phyloP scores from a whole-genome alignment of 2,113 vertebrate genomes.

The Lamprologus lemairii region DNA sequence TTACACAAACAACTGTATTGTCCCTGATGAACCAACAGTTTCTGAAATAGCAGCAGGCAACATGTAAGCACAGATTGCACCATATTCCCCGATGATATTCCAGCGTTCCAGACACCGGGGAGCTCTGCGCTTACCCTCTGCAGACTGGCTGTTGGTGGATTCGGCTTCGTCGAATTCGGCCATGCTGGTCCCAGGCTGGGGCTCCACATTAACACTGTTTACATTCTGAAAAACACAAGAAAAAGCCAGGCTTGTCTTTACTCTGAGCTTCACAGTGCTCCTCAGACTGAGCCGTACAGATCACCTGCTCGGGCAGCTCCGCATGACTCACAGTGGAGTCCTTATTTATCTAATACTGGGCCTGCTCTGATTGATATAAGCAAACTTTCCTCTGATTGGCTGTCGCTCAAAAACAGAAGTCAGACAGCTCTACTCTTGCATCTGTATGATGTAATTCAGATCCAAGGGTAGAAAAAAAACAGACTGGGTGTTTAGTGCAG shows the following conservation, averaged over 20 bases:
- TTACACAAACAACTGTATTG: constrained; percentile 18
- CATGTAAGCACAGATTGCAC: constrained; percentile 1
- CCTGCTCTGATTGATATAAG: not conserved
- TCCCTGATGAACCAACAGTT: not conserved
- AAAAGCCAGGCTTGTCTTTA: not conserved
- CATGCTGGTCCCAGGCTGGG: constrained; percentile 45
- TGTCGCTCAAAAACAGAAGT: not conserved
- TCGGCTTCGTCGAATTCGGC: constrained; percentile 28
- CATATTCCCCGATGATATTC: constrained; percentile 3
- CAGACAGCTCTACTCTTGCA: not conserved
- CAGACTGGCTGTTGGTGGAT: constrained; percentile 1
- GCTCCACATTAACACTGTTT: constrained; percentile 53
- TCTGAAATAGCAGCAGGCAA: constrained; percentile 32
- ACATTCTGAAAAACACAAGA: constrained; percentile 53
- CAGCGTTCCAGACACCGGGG: not conserved
- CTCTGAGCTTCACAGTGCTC: not conserved
- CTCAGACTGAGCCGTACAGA: not conserved
- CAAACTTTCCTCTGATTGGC: not conserved
- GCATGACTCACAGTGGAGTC: not conserved
- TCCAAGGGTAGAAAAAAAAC: not conserved
- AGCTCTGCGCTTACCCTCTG: constrained; percentile 32
- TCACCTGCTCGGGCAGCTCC: not conserved
- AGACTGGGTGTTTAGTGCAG: not conserved
- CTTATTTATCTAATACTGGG: not conserved
- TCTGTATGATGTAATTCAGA: not conserved